Conservation (phyloP, 2,888 invertebrate species). For the Macrosiphum euphorbiae region DNA sequence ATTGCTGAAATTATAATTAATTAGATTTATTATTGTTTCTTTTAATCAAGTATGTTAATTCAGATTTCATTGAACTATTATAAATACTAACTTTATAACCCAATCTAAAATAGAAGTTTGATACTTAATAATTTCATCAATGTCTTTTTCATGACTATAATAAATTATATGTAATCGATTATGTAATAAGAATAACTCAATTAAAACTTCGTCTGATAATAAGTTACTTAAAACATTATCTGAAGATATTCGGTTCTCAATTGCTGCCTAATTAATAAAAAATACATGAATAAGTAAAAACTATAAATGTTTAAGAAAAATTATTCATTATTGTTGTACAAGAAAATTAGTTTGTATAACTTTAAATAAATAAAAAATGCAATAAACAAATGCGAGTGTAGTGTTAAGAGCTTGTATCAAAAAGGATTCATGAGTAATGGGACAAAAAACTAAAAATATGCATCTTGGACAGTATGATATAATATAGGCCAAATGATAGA, state of each 20-base stretch:
- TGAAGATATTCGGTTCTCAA: conserved; percentile 43
- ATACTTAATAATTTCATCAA: conserved; percentile 41
- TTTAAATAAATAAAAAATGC: neutral
- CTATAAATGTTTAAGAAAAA: neutral
- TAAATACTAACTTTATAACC: conserved; percentile 36
- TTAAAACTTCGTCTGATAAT: conserved; percentile 47
- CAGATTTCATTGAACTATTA: neutral
- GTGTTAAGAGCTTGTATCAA: neutral
- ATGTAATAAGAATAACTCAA: conserved; percentile 34
- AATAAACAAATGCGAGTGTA: neutral
- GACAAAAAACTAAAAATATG: neutral
- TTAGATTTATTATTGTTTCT: neutral
- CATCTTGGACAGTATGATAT: neutral
- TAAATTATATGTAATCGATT: conserved; percentile 36
- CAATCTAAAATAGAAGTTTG: conserved; percentile 45
- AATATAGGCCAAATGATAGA: neutral
- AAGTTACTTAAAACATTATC: conserved; percentile 38
- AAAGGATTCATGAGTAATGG: neutral
- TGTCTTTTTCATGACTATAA: neutral
- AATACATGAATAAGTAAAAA: neutral
- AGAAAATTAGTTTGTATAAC: neutral
- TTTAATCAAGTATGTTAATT: neutral
- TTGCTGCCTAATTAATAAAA: conserved; percentile 31
- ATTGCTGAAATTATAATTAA: conserved; percentile 38
- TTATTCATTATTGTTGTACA: neutral